Conservation (phyloP, 2,888 invertebrate genomes). For the Trichogramma evanescens region DNA sequence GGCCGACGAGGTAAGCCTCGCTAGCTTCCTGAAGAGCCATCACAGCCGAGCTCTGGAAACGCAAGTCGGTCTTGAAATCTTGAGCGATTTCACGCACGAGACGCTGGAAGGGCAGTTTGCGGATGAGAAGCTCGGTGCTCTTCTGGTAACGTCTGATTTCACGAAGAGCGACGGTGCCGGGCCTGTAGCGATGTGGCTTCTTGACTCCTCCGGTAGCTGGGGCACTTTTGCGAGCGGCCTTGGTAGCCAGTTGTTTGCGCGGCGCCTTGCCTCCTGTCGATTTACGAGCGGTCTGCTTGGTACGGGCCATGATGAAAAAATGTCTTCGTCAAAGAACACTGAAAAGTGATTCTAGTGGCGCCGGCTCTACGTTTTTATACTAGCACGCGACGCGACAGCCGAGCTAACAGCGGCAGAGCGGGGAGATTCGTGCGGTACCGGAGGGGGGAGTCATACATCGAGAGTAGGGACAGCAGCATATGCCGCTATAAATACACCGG, state of each 20-base stretch:
- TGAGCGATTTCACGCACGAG: conserved; percentile 10
- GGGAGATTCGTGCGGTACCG: too few species aligned
- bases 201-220: conserved; percentile 10
- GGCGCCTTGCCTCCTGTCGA: conserved; percentile 10
- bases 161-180: conserved; percentile 13
- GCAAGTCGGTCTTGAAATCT: conserved; percentile 7
- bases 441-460: too few species aligned
- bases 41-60: conserved; percentile 11
- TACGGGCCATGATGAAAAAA: not conserved
- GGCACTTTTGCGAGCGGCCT: conserved; percentile 6
- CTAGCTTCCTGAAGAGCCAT: conserved; percentile 8
- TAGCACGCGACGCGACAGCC: too few species aligned
- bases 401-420: too few species aligned
- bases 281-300: conserved; percentile 10
- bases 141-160: conserved; percentile 13
- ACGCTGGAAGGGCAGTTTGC: conserved; percentile 8
- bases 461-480: too few species aligned
- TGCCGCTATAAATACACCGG: too few species aligned
- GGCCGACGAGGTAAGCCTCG: conserved; percentile 8
- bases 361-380: too few species aligned
- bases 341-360: too few species aligned
- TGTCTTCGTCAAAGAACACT: too few species aligned
- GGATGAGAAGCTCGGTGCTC: conserved; percentile 9
- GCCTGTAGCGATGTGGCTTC: conserved; percentile 8
- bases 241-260: conserved; percentile 4